phyloP scores from a whole-genome alignment of 1,140 invertebrate genomes.

The Aphelinus certus region DNA sequence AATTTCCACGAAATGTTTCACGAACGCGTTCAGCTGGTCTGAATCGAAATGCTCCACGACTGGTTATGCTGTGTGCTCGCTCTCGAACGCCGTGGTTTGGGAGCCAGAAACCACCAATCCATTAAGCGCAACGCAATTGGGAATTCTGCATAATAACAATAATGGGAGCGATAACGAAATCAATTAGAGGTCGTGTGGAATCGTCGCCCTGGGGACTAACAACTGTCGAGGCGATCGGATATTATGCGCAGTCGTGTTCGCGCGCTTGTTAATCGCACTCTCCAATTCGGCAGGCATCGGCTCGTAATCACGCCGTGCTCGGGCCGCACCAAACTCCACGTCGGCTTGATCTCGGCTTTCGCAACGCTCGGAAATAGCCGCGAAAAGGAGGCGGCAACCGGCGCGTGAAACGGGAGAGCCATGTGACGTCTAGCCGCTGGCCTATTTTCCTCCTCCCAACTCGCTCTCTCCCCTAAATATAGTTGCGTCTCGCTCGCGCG shows the following conservation, averaged over 20 bases:
- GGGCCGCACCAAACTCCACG: too few relatives aligned
- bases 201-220: background rate
- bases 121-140: too few relatives aligned
- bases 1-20: too few relatives aligned
- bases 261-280: conserved; percentile 1
- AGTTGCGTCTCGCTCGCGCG: conserved; percentile 47
- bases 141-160: background rate
- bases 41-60: too few relatives aligned
- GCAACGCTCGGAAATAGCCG: conserved; percentile 61
- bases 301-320: too few relatives aligned
- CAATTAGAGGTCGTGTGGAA: conserved; percentile 5
- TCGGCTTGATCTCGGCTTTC: conserved; percentile 43
- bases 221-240: background rate
- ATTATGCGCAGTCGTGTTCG: background rate
- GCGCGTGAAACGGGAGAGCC: conserved; percentile 48
- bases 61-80: too few relatives aligned
- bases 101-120: too few relatives aligned
- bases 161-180: background rate
- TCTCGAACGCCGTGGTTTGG: too few relatives aligned
- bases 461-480: conserved; percentile 53
- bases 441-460: conserved; percentile 58
- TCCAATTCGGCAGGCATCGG: too few relatives aligned
- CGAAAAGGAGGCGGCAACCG: conserved; percentile 56
- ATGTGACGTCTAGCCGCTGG: conserved; percentile 59
- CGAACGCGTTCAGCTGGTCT: too few relatives aligned